Evolutionary conservation across 2,797 vertebrate species (phyloP).

Genomic region (Ctenopoma multispine): DNA sequence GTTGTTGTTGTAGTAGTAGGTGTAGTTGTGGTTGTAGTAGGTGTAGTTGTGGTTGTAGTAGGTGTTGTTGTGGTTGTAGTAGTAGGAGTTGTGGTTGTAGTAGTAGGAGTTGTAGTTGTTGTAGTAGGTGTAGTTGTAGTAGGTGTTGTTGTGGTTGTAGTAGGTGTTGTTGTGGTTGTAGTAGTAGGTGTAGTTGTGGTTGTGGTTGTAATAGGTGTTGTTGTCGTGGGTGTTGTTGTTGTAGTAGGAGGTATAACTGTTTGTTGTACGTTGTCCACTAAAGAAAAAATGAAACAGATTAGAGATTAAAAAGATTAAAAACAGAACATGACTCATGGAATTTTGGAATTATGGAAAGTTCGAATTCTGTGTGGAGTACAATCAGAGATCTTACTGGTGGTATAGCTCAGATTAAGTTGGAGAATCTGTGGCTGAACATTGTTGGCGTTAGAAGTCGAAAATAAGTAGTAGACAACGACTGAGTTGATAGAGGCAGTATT

Average conservation of each 20-base stretch:
- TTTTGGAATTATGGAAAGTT: too few species aligned
- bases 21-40: not conserved
- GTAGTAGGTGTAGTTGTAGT: conserved; percentile 11
- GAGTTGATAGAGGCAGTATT: not conserved
- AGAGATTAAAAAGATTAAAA: not conserved
- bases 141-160: not conserved
- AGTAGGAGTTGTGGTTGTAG: accelerated
- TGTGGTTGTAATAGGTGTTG: not conserved
- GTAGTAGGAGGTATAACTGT: not conserved
- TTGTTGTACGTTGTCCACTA: accelerated
- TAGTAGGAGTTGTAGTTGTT: not conserved
- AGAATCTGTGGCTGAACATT: conserved; percentile 7
- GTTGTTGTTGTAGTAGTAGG: not conserved
- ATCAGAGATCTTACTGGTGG: conserved; percentile 52
- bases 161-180: not conserved
- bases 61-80: not conserved
- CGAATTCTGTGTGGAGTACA: too few species aligned
- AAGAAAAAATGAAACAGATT: conserved; percentile 8
- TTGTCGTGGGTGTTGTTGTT: not conserved
- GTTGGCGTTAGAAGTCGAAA: accelerated
- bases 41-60: not conserved
- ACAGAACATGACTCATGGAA: not conserved
- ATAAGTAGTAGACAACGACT: not conserved
- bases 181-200: not conserved
- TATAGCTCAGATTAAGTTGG: conserved; percentile 36